Percentiles rank a stretch among this genome's conserved stretches.
Conservation (phyloP, 1,140 invertebrate species). For the Lordiphosa collinella region DNA sequence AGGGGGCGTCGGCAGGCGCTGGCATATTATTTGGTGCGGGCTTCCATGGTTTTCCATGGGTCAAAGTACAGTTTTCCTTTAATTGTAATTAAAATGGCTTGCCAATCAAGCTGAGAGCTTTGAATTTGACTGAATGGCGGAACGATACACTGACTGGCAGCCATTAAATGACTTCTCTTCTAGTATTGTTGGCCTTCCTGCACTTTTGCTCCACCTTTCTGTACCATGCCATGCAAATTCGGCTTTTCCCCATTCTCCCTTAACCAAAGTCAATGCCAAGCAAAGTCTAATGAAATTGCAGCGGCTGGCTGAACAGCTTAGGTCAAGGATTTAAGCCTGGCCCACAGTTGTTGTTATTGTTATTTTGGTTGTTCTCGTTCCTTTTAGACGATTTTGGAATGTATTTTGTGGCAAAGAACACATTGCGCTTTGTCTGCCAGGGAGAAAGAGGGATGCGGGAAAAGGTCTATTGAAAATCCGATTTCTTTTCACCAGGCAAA, state of each 20-base stretch:
- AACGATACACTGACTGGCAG: slow-evolving; percentile 5
- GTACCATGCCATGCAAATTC: slow-evolving; percentile 5
- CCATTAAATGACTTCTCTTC: background rate
- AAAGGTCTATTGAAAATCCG: slow-evolving; percentile 27
- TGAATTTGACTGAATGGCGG: slow-evolving; percentile 6
- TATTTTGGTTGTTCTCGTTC: slow-evolving; percentile 14
- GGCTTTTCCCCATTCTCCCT: slow-evolving; percentile 1
- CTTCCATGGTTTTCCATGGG: background rate
- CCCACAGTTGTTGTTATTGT: slow-evolving; percentile 8
- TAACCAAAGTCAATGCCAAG: slow-evolving; percentile 17
- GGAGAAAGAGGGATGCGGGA: background rate
- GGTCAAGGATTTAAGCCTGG: slow-evolving; percentile 19
- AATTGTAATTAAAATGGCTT: slow-evolving; percentile 21
- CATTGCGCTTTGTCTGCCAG: slow-evolving; percentile 18
- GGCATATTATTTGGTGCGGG: background rate
- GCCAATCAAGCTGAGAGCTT: background rate
- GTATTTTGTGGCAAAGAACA: slow-evolving; percentile 28
- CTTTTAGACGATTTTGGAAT: slow-evolving; percentile 61
- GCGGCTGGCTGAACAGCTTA: slow-evolving; percentile 21
- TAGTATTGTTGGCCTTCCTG: background rate
- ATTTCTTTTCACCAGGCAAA: slow-evolving; percentile 10
- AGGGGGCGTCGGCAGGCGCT: no score
- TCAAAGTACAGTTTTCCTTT: no score
- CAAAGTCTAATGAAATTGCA: slow-evolving; percentile 38
- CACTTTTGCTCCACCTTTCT: background rate